Percentiles rank a stretch among this genome's conserved stretches.
These are phyloP conservation scores for Netelia melanura DNA, from an alignment of 2,888 invertebrate genomes.

Conservation along the genomic window DNA sequence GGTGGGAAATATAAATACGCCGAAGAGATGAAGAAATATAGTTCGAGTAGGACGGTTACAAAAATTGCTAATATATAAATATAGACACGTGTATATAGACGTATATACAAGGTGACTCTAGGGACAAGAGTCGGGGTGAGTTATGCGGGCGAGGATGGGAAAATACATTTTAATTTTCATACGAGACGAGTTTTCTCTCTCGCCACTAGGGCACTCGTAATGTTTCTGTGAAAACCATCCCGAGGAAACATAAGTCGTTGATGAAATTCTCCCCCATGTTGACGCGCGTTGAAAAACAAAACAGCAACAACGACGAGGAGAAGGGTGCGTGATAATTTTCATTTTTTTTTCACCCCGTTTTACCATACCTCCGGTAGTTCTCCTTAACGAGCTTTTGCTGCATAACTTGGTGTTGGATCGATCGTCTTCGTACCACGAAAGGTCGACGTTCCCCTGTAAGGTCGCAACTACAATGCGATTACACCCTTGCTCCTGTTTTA, in stretches of 20 bases:
- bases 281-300: not conserved
- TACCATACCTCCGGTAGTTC: slow-evolving; percentile 14
- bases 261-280: not conserved
- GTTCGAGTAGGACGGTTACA: not conserved
- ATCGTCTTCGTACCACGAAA: slow-evolving; percentile 27
- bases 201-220: too few relatives aligned
- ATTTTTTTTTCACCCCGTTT: slow-evolving; percentile 1
- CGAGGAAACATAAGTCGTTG: too few relatives aligned
- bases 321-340: slow-evolving; percentile 3
- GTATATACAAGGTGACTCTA: not conserved
- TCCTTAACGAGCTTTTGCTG: slow-evolving; percentile 53
- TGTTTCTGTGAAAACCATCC: not conserved
- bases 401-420: slow-evolving; percentile 48
- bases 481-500: too few relatives aligned
- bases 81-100: not conserved
- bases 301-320: not conserved
- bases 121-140: not conserved
- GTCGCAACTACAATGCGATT: not conserved
- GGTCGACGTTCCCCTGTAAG: slow-evolving; percentile 21
- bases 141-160: slow-evolving; percentile 11
- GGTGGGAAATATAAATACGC: not conserved
- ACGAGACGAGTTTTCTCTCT: not conserved
- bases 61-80: not conserved
- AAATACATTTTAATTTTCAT: slow-evolving; percentile 49
- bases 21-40: not conserved